phyloP scores from a whole-genome alignment of 2,888 invertebrate species.

The Ischnus inquisitorius region DNA sequence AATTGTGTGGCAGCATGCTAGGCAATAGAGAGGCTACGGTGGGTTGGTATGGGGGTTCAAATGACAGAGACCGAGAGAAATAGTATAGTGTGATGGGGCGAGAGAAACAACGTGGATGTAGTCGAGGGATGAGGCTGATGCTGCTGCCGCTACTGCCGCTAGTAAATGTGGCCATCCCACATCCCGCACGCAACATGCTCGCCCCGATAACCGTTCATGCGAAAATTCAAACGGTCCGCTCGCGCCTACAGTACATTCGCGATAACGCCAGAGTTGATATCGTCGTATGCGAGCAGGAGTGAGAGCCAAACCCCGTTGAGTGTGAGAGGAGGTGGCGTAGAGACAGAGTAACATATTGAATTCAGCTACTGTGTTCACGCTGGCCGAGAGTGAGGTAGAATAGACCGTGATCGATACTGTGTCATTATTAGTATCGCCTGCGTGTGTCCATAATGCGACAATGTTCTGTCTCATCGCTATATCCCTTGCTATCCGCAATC shows the following conservation, averaged over 20 bases:
- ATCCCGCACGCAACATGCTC: constrained; percentile 73
- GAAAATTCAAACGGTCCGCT: constrained; percentile 80
- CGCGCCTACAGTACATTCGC: constrained; percentile 76
- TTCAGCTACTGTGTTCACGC: constrained; percentile 39
- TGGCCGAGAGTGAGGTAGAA: not conserved
- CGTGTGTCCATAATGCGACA: constrained; percentile 53
- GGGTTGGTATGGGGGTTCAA: constrained; percentile 17
- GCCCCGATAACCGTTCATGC: constrained; percentile 80
- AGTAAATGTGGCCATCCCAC: constrained; percentile 70
- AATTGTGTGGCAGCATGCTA: constrained; percentile 63
- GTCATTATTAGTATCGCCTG: constrained; percentile 65
- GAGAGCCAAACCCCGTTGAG: not conserved
- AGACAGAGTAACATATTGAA: constrained; percentile 54
- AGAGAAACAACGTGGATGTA: constrained; percentile 51
- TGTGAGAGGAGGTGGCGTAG: constrained; percentile 22
- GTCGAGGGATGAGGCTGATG: constrained; percentile 50
- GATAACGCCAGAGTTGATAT: constrained; percentile 67
- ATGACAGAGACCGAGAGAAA: constrained; percentile 49
- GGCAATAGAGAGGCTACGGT: constrained; percentile 45
- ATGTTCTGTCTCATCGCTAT: constrained; percentile 38
- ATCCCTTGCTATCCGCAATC: constrained; percentile 46
- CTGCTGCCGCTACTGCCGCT: constrained; percentile 49
- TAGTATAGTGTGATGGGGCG: constrained; percentile 36
- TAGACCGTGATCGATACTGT: constrained; percentile 64
- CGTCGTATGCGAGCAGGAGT: constrained; percentile 41